These are phyloP conservation scores for Himalopsyche tibetana DNA, from an alignment of 2,888 invertebrate species.

Conservation along the genomic window DNA sequence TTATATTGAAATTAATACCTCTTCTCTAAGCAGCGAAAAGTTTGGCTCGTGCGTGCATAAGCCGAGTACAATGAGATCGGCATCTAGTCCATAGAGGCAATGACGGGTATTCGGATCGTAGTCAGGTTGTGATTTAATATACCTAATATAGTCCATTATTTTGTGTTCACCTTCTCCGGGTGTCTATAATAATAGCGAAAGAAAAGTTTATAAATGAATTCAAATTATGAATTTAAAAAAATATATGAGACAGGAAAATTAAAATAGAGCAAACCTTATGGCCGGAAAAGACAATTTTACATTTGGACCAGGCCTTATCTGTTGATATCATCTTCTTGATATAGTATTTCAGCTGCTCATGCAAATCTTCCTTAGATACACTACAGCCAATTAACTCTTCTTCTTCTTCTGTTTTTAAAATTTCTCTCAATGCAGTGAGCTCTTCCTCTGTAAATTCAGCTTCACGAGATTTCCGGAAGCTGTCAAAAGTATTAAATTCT, in stretches of 20 bases:
- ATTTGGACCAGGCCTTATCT: constrained; percentile 91
- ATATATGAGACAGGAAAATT: background rate
- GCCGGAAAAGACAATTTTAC: constrained; percentile 92
- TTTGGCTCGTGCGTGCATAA: constrained; percentile 96
- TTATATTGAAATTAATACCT: constrained; percentile 76
- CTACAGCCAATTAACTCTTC: constrained; percentile 97
- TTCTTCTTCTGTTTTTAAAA: constrained; percentile 80
- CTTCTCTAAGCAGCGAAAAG: constrained; percentile 95
- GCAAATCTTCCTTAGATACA: constrained; percentile 95
- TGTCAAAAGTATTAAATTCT: constrained; percentile 67
- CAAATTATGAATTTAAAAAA: background rate
- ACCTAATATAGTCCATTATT: constrained; percentile 98
- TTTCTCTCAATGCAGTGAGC: constrained; percentile 88
- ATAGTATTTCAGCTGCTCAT: constrained; percentile 91
- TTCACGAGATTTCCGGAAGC: constrained; percentile 93
- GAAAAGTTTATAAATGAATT: too few relatives aligned
- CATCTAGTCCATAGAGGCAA: constrained; percentile 97
- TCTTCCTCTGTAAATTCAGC: constrained; percentile 84
- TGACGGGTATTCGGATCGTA: constrained; percentile 95
- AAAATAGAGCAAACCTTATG: constrained; percentile 83
- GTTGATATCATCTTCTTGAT: constrained; percentile 88
- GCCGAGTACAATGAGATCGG: constrained; percentile 98
- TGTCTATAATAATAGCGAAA: constrained; percentile 75
- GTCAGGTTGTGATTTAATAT: constrained; percentile 87
- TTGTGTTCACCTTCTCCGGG: constrained; percentile 99